Percentiles rank a stretch among this genome's conserved stretches.
Conservation (phyloP, 2,113 vertebrate species). For the Lates calcarifer region DNA sequence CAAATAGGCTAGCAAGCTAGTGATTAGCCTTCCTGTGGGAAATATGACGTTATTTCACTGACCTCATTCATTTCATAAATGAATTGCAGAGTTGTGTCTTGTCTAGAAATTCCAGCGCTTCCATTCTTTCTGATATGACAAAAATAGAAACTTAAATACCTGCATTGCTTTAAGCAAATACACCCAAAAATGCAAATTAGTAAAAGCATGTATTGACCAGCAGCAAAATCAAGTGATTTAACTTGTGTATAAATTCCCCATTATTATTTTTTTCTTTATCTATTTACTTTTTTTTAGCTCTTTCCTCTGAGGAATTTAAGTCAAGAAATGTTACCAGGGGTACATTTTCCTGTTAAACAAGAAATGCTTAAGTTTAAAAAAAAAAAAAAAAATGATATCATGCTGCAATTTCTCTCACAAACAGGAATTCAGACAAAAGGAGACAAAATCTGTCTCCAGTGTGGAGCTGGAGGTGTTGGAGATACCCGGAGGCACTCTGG, state of each 20-base stretch:
- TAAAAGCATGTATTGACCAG: background rate
- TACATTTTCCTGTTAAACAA: background rate
- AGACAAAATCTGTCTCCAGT: background rate
- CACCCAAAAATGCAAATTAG: background rate
- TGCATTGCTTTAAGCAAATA: background rate
- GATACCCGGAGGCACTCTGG: slow-evolving; percentile 20
- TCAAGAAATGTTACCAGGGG: too few relatives aligned
- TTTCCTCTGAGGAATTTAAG: background rate
- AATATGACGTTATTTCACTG: background rate
- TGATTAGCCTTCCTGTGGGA: background rate
- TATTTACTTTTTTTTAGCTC: background rate
- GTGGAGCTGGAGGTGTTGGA: slow-evolving; percentile 22
- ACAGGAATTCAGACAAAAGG: slow-evolving; percentile 26
- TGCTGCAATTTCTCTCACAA: slow-evolving; percentile 19
- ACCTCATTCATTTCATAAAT: too few relatives aligned
- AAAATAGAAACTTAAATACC: background rate
- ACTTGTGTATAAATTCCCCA: background rate
- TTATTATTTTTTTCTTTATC: background rate
- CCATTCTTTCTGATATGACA: background rate
- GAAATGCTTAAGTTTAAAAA: background rate
- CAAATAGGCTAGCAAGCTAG: background rate
- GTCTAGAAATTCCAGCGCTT: background rate
- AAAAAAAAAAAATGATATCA: background rate
- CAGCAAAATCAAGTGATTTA: background rate
- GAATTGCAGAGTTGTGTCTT: background rate